phyloP scores from a whole-genome alignment of 2,888 invertebrate species.

The Zygothrica quintamaculata region DNA sequence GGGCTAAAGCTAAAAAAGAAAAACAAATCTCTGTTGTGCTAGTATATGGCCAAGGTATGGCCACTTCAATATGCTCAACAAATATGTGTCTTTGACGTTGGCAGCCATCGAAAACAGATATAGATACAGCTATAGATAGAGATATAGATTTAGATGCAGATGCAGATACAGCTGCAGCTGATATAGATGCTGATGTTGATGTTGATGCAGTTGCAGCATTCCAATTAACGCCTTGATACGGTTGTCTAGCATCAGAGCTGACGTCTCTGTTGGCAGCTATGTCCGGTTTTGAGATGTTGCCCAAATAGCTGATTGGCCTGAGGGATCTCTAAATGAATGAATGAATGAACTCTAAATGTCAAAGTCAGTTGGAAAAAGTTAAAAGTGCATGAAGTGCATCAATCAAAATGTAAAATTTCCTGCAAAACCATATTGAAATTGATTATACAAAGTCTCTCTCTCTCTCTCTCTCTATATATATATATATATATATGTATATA shows the following conservation, averaged over 20 bases:
- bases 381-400: too few relatives aligned
- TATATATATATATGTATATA: too few relatives aligned
- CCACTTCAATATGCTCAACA: background rate
- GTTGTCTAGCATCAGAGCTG: slow-evolving; percentile 19
- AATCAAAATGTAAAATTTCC: too few relatives aligned
- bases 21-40: background rate
- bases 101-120: slow-evolving; percentile 16
- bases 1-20: background rate
- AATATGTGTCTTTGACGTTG: slow-evolving; percentile 18
- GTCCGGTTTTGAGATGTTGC: slow-evolving; percentile 9
- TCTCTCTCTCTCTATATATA: too few relatives aligned
- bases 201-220: slow-evolving; percentile 30
- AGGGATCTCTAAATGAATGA: too few relatives aligned
- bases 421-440: too few relatives aligned
- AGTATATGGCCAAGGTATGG: background rate
- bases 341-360: too few relatives aligned
- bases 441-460: too few relatives aligned
- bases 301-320: too few relatives aligned
- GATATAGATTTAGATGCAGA: too few relatives aligned
- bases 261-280: slow-evolving; percentile 14
- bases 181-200: background rate
- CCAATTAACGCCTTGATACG: slow-evolving; percentile 42
- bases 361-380: too few relatives aligned
- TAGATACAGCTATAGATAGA: too few relatives aligned
- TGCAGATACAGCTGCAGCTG: background rate